Evolutionary conservation across 2,113 vertebrate species (phyloP).

Genomic region (Zingel zingel): DNA sequence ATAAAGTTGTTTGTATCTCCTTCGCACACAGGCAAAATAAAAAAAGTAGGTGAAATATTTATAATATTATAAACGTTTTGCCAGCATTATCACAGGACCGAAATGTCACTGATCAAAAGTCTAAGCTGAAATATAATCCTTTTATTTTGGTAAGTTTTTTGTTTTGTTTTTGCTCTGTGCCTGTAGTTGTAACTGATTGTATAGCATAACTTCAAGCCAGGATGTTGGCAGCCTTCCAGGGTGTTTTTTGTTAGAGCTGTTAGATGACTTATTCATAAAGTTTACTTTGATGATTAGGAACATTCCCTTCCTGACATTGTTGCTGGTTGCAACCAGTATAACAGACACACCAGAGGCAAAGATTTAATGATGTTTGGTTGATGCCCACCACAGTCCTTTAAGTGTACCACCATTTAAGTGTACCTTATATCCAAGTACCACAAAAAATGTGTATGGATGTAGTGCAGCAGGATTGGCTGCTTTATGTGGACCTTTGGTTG

Average conservation of each 20-base stretch:
- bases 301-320: slow-evolving; percentile 52
- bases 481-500: slow-evolving; percentile 33
- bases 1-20: not conserved
- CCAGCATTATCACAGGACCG: not conserved
- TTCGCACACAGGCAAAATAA: not conserved
- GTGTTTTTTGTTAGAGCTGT: slow-evolving; percentile 47
- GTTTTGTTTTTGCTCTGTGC: not conserved
- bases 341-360: slow-evolving; percentile 63
- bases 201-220: slow-evolving; percentile 27
- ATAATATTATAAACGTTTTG: not conserved
- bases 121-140: not conserved
- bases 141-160: not conserved
- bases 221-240: slow-evolving; percentile 61
- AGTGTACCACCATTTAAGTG: slow-evolving; percentile 41
- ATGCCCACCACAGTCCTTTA: slow-evolving; percentile 54
- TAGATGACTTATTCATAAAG: slow-evolving; percentile 77
- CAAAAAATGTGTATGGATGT: slow-evolving; percentile 40
- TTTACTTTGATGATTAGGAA: slow-evolving; percentile 75
- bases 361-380: slow-evolving; percentile 67
- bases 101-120: not conserved
- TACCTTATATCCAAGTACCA: slow-evolving; percentile 50
- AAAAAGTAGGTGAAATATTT: not conserved
- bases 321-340: slow-evolving; percentile 46
- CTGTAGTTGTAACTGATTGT: slow-evolving; percentile 24
- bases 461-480: slow-evolving; percentile 18